Base-by-base conservation (phyloP, 2,888 invertebrate genomes). In the Xylocampa areola region DNA sequence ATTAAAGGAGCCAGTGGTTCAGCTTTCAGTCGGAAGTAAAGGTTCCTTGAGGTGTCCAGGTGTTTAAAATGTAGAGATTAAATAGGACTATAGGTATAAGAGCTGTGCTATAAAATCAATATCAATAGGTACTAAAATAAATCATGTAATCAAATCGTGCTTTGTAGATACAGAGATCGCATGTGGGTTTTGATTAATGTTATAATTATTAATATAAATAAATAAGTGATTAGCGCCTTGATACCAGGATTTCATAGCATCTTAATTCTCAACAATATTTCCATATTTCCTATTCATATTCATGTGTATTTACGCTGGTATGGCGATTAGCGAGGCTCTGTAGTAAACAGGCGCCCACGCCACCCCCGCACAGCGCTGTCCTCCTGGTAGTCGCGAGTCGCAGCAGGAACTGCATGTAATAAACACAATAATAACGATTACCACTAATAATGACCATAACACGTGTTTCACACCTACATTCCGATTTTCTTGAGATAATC, bases 331-430 rank as follows among this genome's bases (percentile, higher is more conserved):
- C 49, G 40, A 58, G 44, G 55, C 29, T 44, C 27, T 40, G 29
- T 54, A 51, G 65, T 69, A 71, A 68, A 69, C 62, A 71, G 27
- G 27, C 77, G 40, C 77, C 77, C 57, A 68, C 77, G 59, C 68
- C 65, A 40, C 73, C 72, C 53, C 61, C 79, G 35, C 65, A 53
- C 68, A 7, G 11, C 1, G n/a, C 67, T 74, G 55, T 11, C 36
- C 63, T 55, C 72, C 63, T 67, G 37, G 61, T 57, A 44, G 21
- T 44, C 17, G 52, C 43, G n/a, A n/a, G n/a, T 48, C 37, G 27
- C 49, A 51, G 21, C 52, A 63, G 62, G 54, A 69, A 53, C 67
- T 59, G 60, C 40, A 49, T 25, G 32, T 47, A 54, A 51, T 59
- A 53, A 21, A 54, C 64, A 44, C 49, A 1, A 40, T 55, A 40